Conservation (phyloP, 2,113 vertebrate genomes). For the Eclectus roratus region DNA sequence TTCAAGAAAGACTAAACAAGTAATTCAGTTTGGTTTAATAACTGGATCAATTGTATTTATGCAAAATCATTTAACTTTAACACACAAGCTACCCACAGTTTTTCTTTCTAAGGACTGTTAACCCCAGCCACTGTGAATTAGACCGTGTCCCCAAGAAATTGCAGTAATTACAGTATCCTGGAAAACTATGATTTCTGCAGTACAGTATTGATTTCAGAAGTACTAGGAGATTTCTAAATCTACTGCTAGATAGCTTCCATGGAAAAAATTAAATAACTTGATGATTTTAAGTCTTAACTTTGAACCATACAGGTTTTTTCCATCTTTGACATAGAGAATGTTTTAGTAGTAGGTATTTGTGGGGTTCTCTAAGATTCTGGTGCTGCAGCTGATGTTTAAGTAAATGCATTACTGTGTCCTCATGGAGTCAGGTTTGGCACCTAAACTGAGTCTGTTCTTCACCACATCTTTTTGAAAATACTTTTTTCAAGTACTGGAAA, state of each 20-base stretch:
- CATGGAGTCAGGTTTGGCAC: background rate
- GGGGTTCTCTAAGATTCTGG: background rate
- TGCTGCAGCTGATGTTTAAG: background rate
- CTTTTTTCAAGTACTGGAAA: conserved; percentile 1
- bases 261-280: background rate
- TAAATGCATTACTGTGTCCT: background rate
- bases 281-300: background rate
- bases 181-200: conserved; percentile 33
- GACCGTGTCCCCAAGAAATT: background rate
- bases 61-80: background rate
- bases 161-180: background rate
- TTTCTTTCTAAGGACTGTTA: background rate
- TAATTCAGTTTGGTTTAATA: background rate
- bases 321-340: background rate
- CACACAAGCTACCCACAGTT: background rate
- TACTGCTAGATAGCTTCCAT: background rate
- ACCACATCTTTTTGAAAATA: background rate
- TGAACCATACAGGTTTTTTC: background rate
- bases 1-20: background rate
- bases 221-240: background rate
- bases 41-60: background rate
- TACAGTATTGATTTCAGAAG: background rate
- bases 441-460: background rate
- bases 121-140: background rate
- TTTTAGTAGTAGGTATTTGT: background rate